Evolutionary conservation across 2,797 vertebrate species (phyloP).

Genomic region (Acridotheres tristis): DNA sequence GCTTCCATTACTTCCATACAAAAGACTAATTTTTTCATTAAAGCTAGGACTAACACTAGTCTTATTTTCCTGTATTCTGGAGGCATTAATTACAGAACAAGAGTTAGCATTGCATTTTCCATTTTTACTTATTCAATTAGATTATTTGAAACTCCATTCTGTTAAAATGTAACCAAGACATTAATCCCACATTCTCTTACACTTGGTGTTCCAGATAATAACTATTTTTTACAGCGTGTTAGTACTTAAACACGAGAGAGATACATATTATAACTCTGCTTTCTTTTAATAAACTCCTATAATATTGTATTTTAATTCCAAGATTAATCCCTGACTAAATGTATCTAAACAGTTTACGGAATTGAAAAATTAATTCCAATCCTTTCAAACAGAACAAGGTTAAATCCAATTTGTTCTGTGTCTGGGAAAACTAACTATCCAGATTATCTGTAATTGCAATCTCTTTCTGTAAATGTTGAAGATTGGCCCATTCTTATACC

Average conservation of each 20-base stretch:
- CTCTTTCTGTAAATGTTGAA: background rate
- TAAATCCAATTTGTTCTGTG: slow-evolving; percentile 30
- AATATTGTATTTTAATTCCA: background rate
- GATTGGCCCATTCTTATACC: background rate
- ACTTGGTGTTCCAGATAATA: background rate
- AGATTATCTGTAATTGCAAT: background rate
- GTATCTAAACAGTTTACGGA: slow-evolving; percentile 14
- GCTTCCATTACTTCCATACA: background rate
- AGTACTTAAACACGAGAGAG: background rate
- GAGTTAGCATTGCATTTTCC: background rate
- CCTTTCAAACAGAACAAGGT: slow-evolving; percentile 25
- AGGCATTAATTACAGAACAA: background rate
- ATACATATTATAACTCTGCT: slow-evolving; percentile 14
- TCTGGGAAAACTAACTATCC: slow-evolving; percentile 39
- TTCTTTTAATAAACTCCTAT: slow-evolving; percentile 22
- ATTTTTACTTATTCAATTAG: background rate
- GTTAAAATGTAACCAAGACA: background rate
- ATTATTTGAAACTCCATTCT: background rate
- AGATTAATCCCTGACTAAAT: slow-evolving; percentile 30
- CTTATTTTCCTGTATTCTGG: background rate
- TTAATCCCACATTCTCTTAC: background rate
- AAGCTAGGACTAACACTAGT: background rate
- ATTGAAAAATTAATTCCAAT: slow-evolving; percentile 51
- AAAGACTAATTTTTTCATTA: background rate
- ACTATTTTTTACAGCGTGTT: background rate